Evolutionary conservation across 2,888 invertebrate genomes (phyloP), one percentile per base, ranked within the genome.

Genomic region (Creontiades dilutus): DNA sequence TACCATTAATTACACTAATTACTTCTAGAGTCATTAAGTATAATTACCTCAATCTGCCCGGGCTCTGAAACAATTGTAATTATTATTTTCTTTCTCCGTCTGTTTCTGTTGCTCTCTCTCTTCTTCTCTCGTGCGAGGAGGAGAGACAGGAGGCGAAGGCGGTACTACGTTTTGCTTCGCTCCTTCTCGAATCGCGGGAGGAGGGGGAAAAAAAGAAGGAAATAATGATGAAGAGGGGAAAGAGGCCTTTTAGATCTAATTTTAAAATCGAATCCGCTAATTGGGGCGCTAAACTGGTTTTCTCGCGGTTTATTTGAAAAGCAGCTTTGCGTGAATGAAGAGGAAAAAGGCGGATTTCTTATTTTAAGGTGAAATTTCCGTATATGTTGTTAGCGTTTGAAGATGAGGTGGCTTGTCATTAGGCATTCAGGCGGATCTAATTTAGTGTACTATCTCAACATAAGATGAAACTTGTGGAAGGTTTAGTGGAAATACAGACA

Each of bases 1-100:
- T 91, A 91, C 90, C 91, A 91, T 91, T 91, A 91, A 91, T 91
- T 91, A 91, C 91, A 91, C 91, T 91, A 91, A 91, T 91, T 91
- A 91, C 91, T 91, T 90, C 90, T 90, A 90, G 91, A 91, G 91
- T 91, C 91, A 91, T 91, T 91, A 91, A 91, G 90, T 90, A 91
- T 91, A 91, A 91, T 91, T 91, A 91, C 91, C 91, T 90, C 91
- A 91, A 91, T 91, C 91, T 91, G 91, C 91, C 90, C 84, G 87
- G 86, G 90, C 91, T 90, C 90, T 90, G 90, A 90, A 90, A 90
- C 91, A 91, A 91, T 91, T 91, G 91, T 91, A 91, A 91, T 91
- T 91, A 91, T 91, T 91, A 90, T 90, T 91, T 91, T 91, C 91
- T 84, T 89, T 92, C 90, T 81, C 87, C 82, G 81, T 85, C 89